phyloP scores from a whole-genome alignment of 2,797 vertebrate genomes.

The Triplophysa bombifrons region DNA sequence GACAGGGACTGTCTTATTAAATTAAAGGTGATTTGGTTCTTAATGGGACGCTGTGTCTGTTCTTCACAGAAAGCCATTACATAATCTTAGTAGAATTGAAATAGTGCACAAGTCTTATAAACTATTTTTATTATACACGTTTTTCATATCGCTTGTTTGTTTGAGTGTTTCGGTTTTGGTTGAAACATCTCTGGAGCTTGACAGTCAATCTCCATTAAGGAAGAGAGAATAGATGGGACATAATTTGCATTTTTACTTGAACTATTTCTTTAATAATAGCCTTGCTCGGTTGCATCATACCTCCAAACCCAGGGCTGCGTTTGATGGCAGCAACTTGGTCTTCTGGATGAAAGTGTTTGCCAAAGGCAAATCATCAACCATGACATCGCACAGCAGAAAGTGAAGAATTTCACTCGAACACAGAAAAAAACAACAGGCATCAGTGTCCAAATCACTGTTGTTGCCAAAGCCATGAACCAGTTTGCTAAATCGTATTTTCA shows the following conservation, averaged over 20 bases:
- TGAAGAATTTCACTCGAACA: not conserved
- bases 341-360: not conserved
- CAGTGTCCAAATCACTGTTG: not conserved
- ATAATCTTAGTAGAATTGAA: too few relatives aligned
- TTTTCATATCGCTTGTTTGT: too few relatives aligned
- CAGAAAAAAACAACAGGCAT: not conserved
- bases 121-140: not conserved
- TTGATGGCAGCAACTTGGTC: not conserved
- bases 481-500: too few relatives aligned
- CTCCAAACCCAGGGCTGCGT: not conserved
- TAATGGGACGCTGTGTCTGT: not conserved
- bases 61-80: not conserved
- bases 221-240: not conserved
- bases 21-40: not conserved
- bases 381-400: not conserved
- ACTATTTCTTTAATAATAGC: not conserved
- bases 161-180: too few relatives aligned
- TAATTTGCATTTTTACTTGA: not conserved
- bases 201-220: not conserved
- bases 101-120: not conserved
- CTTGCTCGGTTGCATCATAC: not conserved
- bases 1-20: too few relatives aligned
- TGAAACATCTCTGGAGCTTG: not conserved
- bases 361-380: not conserved
- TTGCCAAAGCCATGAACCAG: not conserved